Base-by-base conservation (phyloP, 2,888 invertebrate genomes). In the Apotomis capreana region DNA sequence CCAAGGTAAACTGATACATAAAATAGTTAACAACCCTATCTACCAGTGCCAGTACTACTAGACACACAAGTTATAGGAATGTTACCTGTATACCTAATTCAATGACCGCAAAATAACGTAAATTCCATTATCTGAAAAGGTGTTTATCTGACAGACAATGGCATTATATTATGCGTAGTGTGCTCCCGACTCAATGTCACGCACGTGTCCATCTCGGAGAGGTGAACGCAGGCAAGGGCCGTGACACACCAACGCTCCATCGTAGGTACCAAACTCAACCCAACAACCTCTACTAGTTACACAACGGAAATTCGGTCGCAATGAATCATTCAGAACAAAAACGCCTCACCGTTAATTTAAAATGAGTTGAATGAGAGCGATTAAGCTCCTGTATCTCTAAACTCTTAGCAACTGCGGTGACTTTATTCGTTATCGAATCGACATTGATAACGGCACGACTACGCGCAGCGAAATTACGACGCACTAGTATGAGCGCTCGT, bases 381-480 rank as follows among this genome's bases (percentile, higher is more conserved):
- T 49, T 62, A 51, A 55, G 15, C 76, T 77, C 74, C 75, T 74
- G 74, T 69, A 49, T 69, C 76, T 61, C 36, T 67, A 12, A 49
- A 55, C 58, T 58, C 74, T 70, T 73, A 74, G 76, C 70, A 73
- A 77, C 76, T 76, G 75, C 74, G 74, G 69, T 76, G 76, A 78
- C 78, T 76, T 76, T 76, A 84, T 78, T 77, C 76, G 84, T 85
- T 89, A 90, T 87, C 89, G 83, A 86, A 90, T 87, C 89, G 83
- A 87, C 83, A 79, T 83, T 88, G 91, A 91, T 92, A 92, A 92
- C 90, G 87, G 88, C 88, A 82, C 86, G 87, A 88, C 88, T 86
- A 90, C 86, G 88, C 87, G 87, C 87, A 84, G 85, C 80, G 79
- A 88, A 90, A 89, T 87, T 91, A 88, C 91, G 90, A 91, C 91